phyloP scores from a whole-genome alignment of 2,888 invertebrate genomes.

The Oasisia sp. region DNA sequence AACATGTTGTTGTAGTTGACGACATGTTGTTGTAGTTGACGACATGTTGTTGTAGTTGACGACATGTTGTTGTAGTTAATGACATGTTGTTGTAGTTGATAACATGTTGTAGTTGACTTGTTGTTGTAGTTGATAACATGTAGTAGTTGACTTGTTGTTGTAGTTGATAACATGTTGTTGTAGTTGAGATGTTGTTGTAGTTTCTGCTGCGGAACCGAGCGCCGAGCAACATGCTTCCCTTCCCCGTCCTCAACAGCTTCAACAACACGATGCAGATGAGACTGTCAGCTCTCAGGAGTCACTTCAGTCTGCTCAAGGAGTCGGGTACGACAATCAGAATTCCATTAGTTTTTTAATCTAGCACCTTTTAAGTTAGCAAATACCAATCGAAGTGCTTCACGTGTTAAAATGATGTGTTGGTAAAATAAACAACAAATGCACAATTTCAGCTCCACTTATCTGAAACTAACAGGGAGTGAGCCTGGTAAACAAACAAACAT shows the following conservation, averaged over 20 bases:
- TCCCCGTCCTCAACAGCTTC: constrained; percentile 59
- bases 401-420: no score
- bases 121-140: background rate
- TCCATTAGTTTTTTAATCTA: background rate
- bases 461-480: no score
- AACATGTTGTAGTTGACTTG: no score
- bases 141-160: no score
- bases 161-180: background rate
- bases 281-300: constrained; percentile 52
- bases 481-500: no score
- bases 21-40: no score
- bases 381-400: no score
- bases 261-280: constrained; percentile 61
- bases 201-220: constrained; percentile 60
- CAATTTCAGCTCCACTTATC: no score
- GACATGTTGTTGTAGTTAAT: no score
- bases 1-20: background rate
- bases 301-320: constrained; percentile 56
- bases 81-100: background rate
- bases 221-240: constrained; percentile 54
- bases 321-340: constrained; percentile 44
- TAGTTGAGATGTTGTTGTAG: constrained; percentile 43
- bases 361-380: no score
- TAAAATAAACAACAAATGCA: no score
- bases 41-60: background rate